phyloP scores from a whole-genome alignment of 2,888 invertebrate genomes.

The Lomographa bimaculata region DNA sequence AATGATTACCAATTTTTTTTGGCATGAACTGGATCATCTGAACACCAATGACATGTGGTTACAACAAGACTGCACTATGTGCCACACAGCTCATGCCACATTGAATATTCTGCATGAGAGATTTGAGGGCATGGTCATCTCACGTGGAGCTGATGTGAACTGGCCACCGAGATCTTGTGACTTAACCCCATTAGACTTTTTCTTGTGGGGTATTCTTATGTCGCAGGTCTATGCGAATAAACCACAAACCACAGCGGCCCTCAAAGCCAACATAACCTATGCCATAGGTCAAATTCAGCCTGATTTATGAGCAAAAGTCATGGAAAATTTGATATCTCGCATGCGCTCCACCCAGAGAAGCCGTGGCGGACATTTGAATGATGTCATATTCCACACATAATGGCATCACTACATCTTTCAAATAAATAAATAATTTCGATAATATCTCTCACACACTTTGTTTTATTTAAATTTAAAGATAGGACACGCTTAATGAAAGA shows the following conservation, averaged over 20 bases:
- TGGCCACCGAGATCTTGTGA: conserved; percentile 7
- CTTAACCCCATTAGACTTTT: conserved; percentile 13
- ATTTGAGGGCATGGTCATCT: conserved; percentile 21
- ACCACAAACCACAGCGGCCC: conserved; percentile 8
- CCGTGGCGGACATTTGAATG: conserved; percentile 4
- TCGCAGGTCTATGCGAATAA: conserved; percentile 7
- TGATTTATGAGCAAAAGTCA: conserved; percentile 14
- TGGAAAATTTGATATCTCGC: conserved; percentile 13
- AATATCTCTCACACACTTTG: neutral
- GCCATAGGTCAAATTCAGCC: conserved; percentile 15
- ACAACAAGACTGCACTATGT: too few species aligned
- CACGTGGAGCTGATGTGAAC: conserved; percentile 21
- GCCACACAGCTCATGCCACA: too few species aligned
- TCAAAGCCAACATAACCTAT: conserved; percentile 17
- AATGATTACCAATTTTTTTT: neutral
- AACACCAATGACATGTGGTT: too few species aligned
- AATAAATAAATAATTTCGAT: neutral
- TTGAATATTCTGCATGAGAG: conserved; percentile 8
- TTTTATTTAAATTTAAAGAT: neutral
- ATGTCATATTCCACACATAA: conserved; percentile 4
- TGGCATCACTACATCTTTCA: neutral
- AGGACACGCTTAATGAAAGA: too few species aligned
- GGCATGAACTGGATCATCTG: neutral
- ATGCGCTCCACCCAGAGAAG: conserved; percentile 10
- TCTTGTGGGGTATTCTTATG: conserved; percentile 1